Evolutionary conservation across 2,797 vertebrate genomes (phyloP).

Genomic region (Pogonophryne albipinna): DNA sequence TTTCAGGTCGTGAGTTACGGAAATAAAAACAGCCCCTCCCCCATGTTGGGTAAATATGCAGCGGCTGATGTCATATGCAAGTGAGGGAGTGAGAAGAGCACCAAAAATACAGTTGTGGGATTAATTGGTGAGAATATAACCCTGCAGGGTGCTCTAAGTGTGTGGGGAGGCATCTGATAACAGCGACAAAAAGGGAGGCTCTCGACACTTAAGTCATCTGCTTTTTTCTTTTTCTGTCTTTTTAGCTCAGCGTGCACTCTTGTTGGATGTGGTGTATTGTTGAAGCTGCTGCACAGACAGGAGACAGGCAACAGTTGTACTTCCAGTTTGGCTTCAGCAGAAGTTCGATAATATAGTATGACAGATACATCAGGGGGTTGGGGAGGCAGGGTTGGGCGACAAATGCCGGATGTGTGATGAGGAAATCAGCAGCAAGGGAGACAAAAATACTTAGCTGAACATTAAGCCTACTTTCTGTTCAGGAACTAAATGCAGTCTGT

Average conservation of each 20-base stretch:
- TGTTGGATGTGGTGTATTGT: conserved; percentile 4
- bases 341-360: conserved; percentile 63
- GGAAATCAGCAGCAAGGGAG: conserved; percentile 69
- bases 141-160: conserved; percentile 17
- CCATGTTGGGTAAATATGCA: conserved; percentile 36
- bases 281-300: conserved; percentile 34
- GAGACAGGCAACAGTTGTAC: conserved; percentile 43
- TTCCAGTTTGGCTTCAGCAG: conserved; percentile 57
- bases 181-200: conserved; percentile 35
- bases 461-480: conserved; percentile 50
- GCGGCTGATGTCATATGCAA: conserved; percentile 66
- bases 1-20: conserved; percentile 47
- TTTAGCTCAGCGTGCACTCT: conserved; percentile 8
- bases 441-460: conserved; percentile 65
- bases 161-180: conserved; percentile 35
- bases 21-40: conserved; percentile 46
- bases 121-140: conserved; percentile 50
- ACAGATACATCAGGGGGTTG: conserved; percentile 27
- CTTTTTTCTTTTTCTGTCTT: conserved; percentile 22
- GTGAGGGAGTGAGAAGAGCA: conserved; percentile 48
- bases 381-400: conserved; percentile 34
- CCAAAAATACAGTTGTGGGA: conserved; percentile 53
- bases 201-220: conserved; percentile 37
- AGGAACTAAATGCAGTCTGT: conserved; percentile 34
- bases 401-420: conserved; percentile 70